phyloP scores from a whole-genome alignment of 2,888 invertebrate genomes.

The Mythimna vitellina region DNA sequence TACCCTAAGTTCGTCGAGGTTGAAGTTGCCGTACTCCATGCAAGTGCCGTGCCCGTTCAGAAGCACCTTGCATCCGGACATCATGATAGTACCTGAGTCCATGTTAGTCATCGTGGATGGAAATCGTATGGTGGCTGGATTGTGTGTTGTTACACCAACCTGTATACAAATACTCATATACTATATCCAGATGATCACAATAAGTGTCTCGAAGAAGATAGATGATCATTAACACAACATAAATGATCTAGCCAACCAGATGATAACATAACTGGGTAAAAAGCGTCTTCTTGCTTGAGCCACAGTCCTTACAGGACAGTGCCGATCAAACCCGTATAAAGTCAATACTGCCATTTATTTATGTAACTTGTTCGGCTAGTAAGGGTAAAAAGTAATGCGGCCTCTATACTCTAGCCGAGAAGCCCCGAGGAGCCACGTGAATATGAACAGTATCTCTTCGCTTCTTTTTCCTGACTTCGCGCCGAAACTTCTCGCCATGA shows the following conservation, averaged over 20 bases:
- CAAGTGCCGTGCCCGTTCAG: conserved; percentile 98
- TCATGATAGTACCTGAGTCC: conserved; percentile 97
- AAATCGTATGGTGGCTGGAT: conserved; percentile 96
- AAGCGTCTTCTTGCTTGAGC: not conserved
- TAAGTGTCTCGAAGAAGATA: not conserved
- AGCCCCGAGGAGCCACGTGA: not conserved
- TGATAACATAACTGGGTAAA: not conserved
- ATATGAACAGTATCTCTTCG: not conserved
- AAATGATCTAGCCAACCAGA: not conserved
- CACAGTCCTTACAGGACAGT: not conserved
- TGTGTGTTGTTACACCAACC: conserved; percentile 98
- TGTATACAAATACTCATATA: conserved; percentile 67
- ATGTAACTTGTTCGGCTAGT: not conserved
- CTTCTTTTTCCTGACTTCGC: not conserved
- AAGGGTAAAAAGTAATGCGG: not conserved
- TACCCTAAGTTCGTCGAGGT: conserved; percentile 97
- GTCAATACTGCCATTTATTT: not conserved
- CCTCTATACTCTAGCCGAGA: not conserved
- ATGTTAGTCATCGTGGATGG: conserved; percentile 99
- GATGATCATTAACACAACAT: not conserved
- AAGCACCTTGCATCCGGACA: conserved; percentile 99
- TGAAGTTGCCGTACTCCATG: conserved; percentile 97
- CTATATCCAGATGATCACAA: not conserved
- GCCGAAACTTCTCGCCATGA: not conserved
- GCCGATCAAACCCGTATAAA: not conserved